Conservation (phyloP, 2,113 vertebrate species). For the Notothenia coriiceps region DNA sequence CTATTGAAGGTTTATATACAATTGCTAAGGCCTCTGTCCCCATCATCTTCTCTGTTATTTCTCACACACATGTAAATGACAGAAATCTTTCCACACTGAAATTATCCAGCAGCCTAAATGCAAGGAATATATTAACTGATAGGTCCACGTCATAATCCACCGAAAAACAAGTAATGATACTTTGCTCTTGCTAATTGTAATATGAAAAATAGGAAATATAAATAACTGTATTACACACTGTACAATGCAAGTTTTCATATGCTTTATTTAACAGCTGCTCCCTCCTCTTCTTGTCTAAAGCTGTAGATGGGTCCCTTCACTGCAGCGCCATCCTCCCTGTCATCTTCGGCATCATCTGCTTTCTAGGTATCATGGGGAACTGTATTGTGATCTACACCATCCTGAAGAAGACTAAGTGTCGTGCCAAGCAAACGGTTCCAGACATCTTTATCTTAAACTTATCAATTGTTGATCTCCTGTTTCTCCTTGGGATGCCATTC, state of each 20-base stretch:
- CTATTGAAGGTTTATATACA: not conserved
- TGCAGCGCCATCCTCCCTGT: constrained; percentile 85
- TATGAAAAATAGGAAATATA: not conserved
- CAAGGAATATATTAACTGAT: no score
- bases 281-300: constrained; percentile 42
- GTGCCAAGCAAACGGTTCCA: constrained; percentile 86
- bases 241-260: not conserved
- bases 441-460: constrained; percentile 91
- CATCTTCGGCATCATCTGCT: constrained; percentile 89
- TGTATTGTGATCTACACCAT: constrained; percentile 90
- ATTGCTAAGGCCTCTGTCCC: not conserved
- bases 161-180: not conserved
- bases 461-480: constrained; percentile 88
- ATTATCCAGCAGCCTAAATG: not conserved
- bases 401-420: constrained; percentile 87
- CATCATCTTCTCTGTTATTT: not conserved
- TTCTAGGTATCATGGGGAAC: constrained; percentile 88
- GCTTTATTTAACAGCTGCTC: constrained; percentile 8
- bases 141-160: not conserved
- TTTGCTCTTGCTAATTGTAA: not conserved
- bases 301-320: constrained; percentile 67
- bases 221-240: not conserved
- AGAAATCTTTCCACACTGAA: not conserved
- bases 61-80: not conserved
- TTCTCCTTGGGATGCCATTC: constrained; percentile 91